Conservation (phyloP, 2,113 vertebrate genomes). For the Ptilonorhynchus violaceus region DNA sequence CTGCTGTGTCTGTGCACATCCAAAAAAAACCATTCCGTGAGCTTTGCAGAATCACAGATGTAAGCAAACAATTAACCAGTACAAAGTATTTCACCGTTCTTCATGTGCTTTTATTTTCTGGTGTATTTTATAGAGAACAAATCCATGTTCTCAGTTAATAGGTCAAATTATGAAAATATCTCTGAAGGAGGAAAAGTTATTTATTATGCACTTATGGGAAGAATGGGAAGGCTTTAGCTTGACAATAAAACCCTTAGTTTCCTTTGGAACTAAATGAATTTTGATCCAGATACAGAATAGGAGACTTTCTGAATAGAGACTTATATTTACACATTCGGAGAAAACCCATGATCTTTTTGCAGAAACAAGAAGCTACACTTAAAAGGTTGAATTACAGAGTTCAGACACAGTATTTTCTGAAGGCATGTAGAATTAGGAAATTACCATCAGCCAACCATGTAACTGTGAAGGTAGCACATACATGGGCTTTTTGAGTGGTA, state of each 20-base stretch:
- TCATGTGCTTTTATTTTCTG: background rate
- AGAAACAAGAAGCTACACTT: background rate
- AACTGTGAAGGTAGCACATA: background rate
- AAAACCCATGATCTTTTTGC: background rate
- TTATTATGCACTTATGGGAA: background rate
- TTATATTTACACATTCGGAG: background rate
- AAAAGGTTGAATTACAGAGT: background rate
- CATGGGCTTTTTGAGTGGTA: background rate
- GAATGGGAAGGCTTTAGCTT: background rate
- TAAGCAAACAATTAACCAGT: background rate
- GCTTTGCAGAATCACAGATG: background rate
- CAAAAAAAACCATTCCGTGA: background rate
- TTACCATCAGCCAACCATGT: accelerated
- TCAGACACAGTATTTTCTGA: background rate
- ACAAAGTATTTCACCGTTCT: background rate
- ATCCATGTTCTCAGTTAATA: background rate
- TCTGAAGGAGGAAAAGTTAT: background rate
- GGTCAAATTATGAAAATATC: background rate
- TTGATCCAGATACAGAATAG: background rate
- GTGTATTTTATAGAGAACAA: background rate
- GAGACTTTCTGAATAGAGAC: background rate
- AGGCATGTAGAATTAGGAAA: background rate
- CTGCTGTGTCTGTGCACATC: background rate
- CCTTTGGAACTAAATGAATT: background rate
- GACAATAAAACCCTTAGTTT: background rate